Base-by-base conservation (phyloP, 2,113 vertebrate genomes). In the Tricholaema leucomelas region DNA sequence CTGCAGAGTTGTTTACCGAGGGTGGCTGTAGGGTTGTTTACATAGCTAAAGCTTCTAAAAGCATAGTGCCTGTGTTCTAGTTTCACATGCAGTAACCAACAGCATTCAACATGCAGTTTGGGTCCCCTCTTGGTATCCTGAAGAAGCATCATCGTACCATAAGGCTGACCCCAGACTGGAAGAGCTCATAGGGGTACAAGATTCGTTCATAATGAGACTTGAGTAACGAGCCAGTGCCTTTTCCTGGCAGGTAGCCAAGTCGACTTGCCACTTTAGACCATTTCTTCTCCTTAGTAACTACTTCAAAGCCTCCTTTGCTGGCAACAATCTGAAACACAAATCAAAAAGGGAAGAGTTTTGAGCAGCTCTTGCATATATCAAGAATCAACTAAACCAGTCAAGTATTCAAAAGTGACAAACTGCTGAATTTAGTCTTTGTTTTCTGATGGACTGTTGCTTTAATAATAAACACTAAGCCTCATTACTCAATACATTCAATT, bases 131-230 rank as follows among this genome's bases (percentile, higher is more conserved):
- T 6, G 50, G 15, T 0, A 23, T 5, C 1, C 1, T 15, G 70
- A 24, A 73, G 73, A 67, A 44, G 10, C 66, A 92, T 36, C 0
- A 0, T 94, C 99, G 98, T 93, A 99, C 99, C 92, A 98, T 99
- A 50, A 99, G 98, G 64, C 99, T 98, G 91, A 99, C 99, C 65
- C 99, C 99, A n/a, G 98, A 98, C 79, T 99, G 99, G 96, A 99
- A 99, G 86, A 99, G 98, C 74, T 99, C 99, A 10, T 99, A 99
- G 5, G 99, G 99, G 95, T 99, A 99, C 15, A 99, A 98, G 94
- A 99, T 99, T 87, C 98, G 97, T 92, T 99, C 99, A 69, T 99
- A 99, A 91, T 99, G 99, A 38, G 98, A 98, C 85, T 99, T 99
- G 52, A 99, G 97, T 73, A 99, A 94, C 0, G 99, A 99, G 6